These are phyloP conservation scores for Agrochola lychnidis DNA, from an alignment of 2,888 invertebrate genomes.

Conservation along the genomic window DNA sequence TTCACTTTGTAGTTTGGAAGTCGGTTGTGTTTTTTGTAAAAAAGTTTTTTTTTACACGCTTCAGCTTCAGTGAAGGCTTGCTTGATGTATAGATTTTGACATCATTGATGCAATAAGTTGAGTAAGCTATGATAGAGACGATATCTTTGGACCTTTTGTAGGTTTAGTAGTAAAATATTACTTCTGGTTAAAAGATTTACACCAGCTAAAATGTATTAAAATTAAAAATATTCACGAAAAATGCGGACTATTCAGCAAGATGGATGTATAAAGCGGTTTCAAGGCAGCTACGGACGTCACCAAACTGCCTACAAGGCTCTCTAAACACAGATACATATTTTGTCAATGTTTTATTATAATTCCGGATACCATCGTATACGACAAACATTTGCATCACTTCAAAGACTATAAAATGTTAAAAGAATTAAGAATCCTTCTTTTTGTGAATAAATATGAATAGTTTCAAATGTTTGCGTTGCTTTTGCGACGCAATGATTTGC, in stretches of 20 bases:
- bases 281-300: constrained; percentile 53
- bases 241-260: constrained; percentile 37
- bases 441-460: constrained; percentile 33
- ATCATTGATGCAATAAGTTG: background rate
- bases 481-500: constrained; percentile 16
- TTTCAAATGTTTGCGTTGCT: constrained; percentile 26
- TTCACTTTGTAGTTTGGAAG: no score
- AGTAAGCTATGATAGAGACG: background rate
- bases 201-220: constrained; percentile 8
- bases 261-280: constrained; percentile 38
- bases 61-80: background rate
- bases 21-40: no score
- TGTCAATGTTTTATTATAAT: constrained; percentile 43
- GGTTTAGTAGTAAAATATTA: background rate
- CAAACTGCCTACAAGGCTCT: constrained; percentile 37
- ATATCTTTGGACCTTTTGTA: background rate
- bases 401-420: constrained; percentile 38
- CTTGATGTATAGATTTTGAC: background rate
- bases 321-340: constrained; percentile 39
- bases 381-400: constrained; percentile 51
- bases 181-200: constrained; percentile 8
- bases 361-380: constrained; percentile 27
- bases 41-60: background rate
- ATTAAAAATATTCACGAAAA: constrained; percentile 27
- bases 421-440: constrained; percentile 26